phyloP scores from a whole-genome alignment of 2,797 vertebrate genomes.

The Cyclura pinguis region DNA sequence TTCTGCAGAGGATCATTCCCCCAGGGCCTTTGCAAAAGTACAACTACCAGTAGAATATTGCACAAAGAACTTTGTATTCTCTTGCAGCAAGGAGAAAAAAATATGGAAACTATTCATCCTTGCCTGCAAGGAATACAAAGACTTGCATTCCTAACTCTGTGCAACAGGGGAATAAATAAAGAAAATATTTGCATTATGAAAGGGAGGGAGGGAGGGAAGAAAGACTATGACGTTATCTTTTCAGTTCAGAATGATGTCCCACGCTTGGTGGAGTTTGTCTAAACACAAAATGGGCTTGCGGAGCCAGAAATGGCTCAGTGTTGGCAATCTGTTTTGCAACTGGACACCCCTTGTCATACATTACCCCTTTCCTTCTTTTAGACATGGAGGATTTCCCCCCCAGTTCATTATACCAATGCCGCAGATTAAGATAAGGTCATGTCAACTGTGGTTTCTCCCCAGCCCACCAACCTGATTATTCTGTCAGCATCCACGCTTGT shows the following conservation, averaged over 20 bases:
- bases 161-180: neutral
- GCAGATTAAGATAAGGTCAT: neutral
- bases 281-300: constrained; percentile 22
- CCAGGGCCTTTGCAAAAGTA: too few relatives aligned
- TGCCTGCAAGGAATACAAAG: too few relatives aligned
- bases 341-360: fast-evolving
- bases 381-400: constrained; percentile 14
- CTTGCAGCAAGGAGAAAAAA: too few relatives aligned
- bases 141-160: neutral
- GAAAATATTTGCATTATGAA: neutral
- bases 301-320: neutral
- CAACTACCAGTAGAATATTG: too few relatives aligned
- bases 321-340: constrained; percentile 29
- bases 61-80: too few relatives aligned
- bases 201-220: constrained; percentile 7
- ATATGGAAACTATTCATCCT: too few relatives aligned
- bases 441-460: constrained; percentile 1
- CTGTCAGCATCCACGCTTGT: constrained; percentile 1
- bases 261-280: constrained; percentile 27
- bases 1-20: too few relatives aligned
- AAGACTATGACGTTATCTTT: constrained; percentile 54
- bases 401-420: neutral
- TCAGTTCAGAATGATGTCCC: constrained; percentile 46
- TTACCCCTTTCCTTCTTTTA: neutral
- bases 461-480: neutral